phyloP scores from a whole-genome alignment of 2,797 vertebrate species.

The Rhinella marina region DNA sequence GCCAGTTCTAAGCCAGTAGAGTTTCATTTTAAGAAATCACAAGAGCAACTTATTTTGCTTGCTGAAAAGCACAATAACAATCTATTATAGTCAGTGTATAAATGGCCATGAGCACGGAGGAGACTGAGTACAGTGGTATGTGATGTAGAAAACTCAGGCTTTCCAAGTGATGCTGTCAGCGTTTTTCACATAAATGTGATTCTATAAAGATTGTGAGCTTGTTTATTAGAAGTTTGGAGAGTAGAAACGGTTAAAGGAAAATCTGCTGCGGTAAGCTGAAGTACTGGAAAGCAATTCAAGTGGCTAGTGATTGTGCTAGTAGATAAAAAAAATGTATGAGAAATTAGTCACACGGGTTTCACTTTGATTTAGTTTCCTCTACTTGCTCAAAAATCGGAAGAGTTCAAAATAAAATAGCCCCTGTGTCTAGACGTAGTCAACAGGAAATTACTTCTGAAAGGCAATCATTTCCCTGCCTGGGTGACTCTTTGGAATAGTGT shows the following conservation, averaged over 20 bases:
- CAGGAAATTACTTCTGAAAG: conserved; percentile 52
- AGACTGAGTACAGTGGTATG: not conserved
- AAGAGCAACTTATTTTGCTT: not conserved
- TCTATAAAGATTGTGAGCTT: conserved; percentile 43
- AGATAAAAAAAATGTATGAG: conserved; percentile 61
- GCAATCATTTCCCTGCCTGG: conserved; percentile 23
- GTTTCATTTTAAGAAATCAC: not conserved
- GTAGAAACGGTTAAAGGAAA: conserved; percentile 58
- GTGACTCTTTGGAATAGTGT: not conserved
- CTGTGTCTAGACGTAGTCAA: conserved; percentile 42
- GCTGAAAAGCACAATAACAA: too few relatives aligned
- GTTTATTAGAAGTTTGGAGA: conserved; percentile 43
- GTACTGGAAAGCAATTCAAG: conserved; percentile 56
- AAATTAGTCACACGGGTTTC: conserved; percentile 59
- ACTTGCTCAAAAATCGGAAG: conserved; percentile 37
- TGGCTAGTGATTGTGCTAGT: conserved; percentile 54
- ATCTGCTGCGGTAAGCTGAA: conserved; percentile 55
- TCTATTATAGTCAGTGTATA: not conserved
- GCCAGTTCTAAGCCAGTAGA: not conserved
- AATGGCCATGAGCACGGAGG: not conserved
- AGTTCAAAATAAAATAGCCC: conserved; percentile 56
- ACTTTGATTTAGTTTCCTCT: conserved; percentile 60
- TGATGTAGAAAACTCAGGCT: not conserved
- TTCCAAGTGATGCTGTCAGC: conserved; percentile 37
- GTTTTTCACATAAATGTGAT: conserved; percentile 30